phyloP scores from a whole-genome alignment of 2,797 vertebrate species.

The Rhodeus uyekii region DNA sequence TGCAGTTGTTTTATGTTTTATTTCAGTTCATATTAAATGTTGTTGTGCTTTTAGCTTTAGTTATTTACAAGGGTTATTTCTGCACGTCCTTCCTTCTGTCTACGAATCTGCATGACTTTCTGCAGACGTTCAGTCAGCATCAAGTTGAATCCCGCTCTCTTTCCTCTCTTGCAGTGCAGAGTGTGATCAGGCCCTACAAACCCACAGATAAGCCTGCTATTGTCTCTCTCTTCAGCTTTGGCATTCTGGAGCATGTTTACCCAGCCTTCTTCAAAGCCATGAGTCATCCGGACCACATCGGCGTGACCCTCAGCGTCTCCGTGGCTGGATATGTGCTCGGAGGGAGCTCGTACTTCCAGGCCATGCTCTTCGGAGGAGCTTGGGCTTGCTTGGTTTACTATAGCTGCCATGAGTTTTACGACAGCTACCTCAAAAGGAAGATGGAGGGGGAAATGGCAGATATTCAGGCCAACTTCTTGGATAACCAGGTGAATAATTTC shows the following conservation, averaged over 20 bases:
- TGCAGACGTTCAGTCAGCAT: background rate
- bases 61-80: constrained; percentile 24
- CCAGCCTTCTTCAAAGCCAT: constrained; percentile 76
- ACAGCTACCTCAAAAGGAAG: constrained; percentile 63
- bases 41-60: background rate
- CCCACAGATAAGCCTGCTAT: constrained; percentile 65
- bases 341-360: constrained; percentile 74
- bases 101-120: constrained; percentile 66
- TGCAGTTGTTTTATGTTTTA: background rate
- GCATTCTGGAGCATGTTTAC: constrained; percentile 72
- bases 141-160: background rate
- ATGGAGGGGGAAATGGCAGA: constrained; percentile 66
- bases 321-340: constrained; percentile 75
- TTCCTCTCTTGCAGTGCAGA: constrained; percentile 60
- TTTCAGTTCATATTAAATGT: background rate
- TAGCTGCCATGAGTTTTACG: constrained; percentile 72
- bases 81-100: background rate
- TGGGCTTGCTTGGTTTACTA: constrained; percentile 73
- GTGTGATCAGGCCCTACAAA: constrained; percentile 69
- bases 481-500: constrained; percentile 67
- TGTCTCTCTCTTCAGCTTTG: constrained; percentile 65
- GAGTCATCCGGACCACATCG: constrained; percentile 74
- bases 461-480: constrained; percentile 66
- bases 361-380: constrained; percentile 66
- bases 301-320: constrained; percentile 70